A percentile compares a stretch with the other conserved stretches of the same genome.
Conservation (phyloP, 2,113 vertebrate species). For the Speoplatyrhinus poulsoni region DNA sequence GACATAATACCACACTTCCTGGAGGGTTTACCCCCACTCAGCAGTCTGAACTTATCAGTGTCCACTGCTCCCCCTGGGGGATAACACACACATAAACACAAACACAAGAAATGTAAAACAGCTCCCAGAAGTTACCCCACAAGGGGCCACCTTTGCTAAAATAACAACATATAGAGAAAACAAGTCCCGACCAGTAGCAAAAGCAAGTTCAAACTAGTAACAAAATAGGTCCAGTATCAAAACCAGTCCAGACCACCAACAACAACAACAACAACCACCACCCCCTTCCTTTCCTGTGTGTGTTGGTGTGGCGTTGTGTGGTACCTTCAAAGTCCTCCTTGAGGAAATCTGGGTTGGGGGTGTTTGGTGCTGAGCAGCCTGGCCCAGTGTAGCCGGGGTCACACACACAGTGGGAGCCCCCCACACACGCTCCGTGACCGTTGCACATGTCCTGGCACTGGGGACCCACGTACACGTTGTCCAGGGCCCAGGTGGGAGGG, state of each 20-base stretch:
- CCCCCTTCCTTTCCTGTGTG: background rate
- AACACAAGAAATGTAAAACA: constrained; percentile 1
- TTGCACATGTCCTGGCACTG: constrained; percentile 98
- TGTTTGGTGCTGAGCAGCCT: constrained; percentile 88
- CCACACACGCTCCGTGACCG: constrained; percentile 89
- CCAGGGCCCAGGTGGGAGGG: constrained; percentile 94
- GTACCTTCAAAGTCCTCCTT: constrained; percentile 99
- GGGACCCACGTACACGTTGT: constrained; percentile 93
- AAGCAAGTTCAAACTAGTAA: too few species aligned
- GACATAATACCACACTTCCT: constrained; percentile 97
- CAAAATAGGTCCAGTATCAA: too few species aligned
- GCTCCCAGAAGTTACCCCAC: too few species aligned
- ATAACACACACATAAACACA: constrained; percentile 1
- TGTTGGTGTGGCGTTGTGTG: background rate
- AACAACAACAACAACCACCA: background rate
- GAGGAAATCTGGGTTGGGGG: constrained; percentile 92
- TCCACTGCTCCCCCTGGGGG: constrained; percentile 83
- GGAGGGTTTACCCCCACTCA: constrained; percentile 95
- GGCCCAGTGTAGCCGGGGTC: constrained; percentile 89
- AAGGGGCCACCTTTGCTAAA: too few species aligned
- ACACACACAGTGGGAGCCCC: constrained; percentile 88
- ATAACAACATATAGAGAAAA: too few species aligned
- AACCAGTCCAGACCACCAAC: background rate
- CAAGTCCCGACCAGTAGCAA: too few species aligned
- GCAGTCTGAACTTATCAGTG: constrained; percentile 84